A percentile compares a stretch with the other conserved stretches of the same genome.
These are phyloP conservation scores for Pharmacophagus antenor DNA, from an alignment of 2,888 invertebrate species.

Conservation along the genomic window DNA sequence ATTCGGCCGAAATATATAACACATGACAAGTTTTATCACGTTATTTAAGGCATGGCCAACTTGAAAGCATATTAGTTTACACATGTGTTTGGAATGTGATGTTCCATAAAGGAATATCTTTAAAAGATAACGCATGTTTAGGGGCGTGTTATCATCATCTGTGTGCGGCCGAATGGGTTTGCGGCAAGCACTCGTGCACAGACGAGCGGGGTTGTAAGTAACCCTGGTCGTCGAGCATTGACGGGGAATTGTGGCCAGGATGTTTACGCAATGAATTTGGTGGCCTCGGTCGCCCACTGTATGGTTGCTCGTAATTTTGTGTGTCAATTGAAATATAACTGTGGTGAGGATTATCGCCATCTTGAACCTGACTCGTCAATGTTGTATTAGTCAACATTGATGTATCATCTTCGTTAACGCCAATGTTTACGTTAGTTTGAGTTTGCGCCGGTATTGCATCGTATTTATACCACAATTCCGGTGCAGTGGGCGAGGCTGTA, in stretches of 20 bases:
- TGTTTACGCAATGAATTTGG: conserved; percentile 73
- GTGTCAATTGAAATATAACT: conserved; percentile 85
- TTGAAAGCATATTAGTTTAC: conserved; percentile 64
- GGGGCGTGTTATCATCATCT: conserved; percentile 71
- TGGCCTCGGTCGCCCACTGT: conserved; percentile 70
- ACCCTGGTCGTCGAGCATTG: conserved; percentile 76
- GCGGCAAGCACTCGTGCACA: conserved; percentile 74
- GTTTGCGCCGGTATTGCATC: conserved; percentile 81
- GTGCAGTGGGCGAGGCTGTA: conserved; percentile 87
- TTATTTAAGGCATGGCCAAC: conserved; percentile 67
- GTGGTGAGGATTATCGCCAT: conserved; percentile 83
- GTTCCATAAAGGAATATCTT: conserved; percentile 74
- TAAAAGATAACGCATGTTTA: conserved; percentile 61
- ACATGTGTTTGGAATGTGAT: conserved; percentile 76
- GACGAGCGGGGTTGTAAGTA: conserved; percentile 78
- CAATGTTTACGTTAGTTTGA: conserved; percentile 74
- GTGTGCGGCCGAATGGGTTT: conserved; percentile 72
- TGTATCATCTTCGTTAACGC: conserved; percentile 80
- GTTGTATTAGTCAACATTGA: conserved; percentile 82
- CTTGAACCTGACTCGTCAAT: conserved; percentile 83
- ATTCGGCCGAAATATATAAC: conserved; percentile 60
- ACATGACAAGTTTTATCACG: conserved; percentile 54
- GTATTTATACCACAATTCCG: conserved; percentile 86
- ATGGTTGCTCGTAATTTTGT: conserved; percentile 77
- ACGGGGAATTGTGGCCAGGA: conserved; percentile 66